phyloP scores from a whole-genome alignment of 2,113 vertebrate genomes.

The Maccullochella peelii region DNA sequence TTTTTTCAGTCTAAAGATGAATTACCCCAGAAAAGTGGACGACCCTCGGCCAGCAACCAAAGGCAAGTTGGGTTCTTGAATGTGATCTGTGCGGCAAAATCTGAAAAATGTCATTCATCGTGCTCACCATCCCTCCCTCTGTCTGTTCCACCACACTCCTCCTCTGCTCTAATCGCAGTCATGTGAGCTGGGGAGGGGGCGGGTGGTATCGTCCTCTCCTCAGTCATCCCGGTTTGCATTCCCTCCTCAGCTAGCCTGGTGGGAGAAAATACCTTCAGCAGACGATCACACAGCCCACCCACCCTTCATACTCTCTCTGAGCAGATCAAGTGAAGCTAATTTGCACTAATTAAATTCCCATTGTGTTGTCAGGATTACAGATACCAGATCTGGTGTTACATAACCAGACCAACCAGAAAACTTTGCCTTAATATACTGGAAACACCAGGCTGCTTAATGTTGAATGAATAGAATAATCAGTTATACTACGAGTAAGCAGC shows the following conservation, averaged over 20 bases:
- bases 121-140: slow-evolving; percentile 42
- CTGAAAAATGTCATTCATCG: slow-evolving; percentile 47
- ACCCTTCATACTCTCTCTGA: slow-evolving; percentile 28
- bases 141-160: slow-evolving; percentile 55
- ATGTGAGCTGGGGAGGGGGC: slow-evolving; percentile 75
- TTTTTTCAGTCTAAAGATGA: slow-evolving; percentile 13
- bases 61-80: slow-evolving; percentile 25
- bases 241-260: slow-evolving; percentile 33
- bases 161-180: slow-evolving; percentile 78
- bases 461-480: neutral
- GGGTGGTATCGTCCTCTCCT: slow-evolving; percentile 47
- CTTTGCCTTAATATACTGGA: neutral
- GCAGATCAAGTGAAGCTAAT: slow-evolving; percentile 48
- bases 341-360: slow-evolving; percentile 51
- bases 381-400: slow-evolving; percentile 4
- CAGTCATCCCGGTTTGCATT: slow-evolving; percentile 51
- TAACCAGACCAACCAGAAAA: slow-evolving; percentile 3
- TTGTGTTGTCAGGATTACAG: slow-evolving; percentile 53
- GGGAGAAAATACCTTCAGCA: slow-evolving; percentile 37
- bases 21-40: slow-evolving; percentile 60
- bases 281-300: slow-evolving; percentile 50
- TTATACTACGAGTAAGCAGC: neutral
- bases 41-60: slow-evolving; percentile 16
- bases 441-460: neutral
- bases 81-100: slow-evolving; percentile 26